A percentile compares a stretch with the other conserved stretches of the same genome.
These are phyloP conservation scores for Amblyornis subalaris DNA, from an alignment of 2,113 vertebrate genomes.

Conservation along the genomic window DNA sequence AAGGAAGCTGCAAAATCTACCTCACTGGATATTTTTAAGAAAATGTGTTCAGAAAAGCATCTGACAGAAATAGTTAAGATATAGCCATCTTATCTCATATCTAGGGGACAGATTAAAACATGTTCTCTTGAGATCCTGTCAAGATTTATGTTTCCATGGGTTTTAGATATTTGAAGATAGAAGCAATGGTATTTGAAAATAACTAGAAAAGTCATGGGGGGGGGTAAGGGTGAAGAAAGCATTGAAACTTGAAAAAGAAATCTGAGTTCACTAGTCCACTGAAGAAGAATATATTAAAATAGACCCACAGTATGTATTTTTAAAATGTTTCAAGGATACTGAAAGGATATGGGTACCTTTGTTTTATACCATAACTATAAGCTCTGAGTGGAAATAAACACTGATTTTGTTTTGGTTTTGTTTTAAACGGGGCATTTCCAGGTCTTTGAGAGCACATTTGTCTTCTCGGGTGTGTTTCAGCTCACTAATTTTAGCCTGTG, in stretches of 20 bases:
- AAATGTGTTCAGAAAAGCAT: neutral
- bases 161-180: neutral
- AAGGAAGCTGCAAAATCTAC: neutral
- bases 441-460: neutral
- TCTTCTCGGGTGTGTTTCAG: neutral
- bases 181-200: constrained; percentile 1
- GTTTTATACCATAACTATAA: neutral
- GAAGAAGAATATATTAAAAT: neutral
- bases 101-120: neutral
- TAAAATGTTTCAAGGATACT: neutral
- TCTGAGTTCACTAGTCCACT: neutral
- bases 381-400: neutral
- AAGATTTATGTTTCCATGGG: neutral
- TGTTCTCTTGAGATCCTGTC: neutral
- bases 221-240: neutral
- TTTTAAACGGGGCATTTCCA: neutral
- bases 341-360: neutral
- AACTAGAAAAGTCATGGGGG: neutral
- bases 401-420: neutral
- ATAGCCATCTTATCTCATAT: neutral
- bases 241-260: neutral
- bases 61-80: neutral
- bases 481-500: neutral
- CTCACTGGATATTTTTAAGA: neutral
- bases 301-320: neutral